These are phyloP conservation scores for Limnephilus rhombicus DNA, from an alignment of 2,888 invertebrate species.

Conservation along the genomic window DNA sequence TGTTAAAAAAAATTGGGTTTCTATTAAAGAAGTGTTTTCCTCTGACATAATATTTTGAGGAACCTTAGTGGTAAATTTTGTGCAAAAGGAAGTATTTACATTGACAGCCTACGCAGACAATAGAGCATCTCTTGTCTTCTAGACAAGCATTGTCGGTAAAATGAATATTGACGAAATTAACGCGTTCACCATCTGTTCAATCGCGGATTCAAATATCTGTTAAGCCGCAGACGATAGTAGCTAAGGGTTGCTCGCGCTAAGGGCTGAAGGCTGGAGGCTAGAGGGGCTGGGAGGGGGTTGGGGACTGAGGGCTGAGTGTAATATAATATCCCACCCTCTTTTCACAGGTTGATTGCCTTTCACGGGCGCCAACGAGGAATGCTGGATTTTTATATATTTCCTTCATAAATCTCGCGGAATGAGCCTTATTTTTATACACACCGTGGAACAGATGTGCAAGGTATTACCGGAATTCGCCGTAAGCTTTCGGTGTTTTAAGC, in stretches of 20 bases:
- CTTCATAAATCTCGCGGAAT: conserved; percentile 64
- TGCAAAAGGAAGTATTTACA: background rate
- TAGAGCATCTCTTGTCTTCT: background rate
- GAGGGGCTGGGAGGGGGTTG: background rate
- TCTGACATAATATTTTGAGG: background rate
- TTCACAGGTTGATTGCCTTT: conserved; percentile 63
- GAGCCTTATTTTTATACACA: conserved; percentile 60
- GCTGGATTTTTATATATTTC: conserved; percentile 65
- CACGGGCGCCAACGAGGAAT: conserved; percentile 54
- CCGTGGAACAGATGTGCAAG: conserved; percentile 60
- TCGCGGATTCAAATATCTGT: conserved; percentile 37
- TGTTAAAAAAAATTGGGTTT: background rate
- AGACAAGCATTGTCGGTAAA: background rate
- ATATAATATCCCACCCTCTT: conserved; percentile 40
- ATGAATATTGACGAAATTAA: conserved; percentile 22
- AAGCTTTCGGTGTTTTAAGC: conserved; percentile 48
- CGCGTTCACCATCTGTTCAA: conserved; percentile 30
- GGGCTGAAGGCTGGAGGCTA: background rate
- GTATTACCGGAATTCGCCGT: conserved; percentile 54
- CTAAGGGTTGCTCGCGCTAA: conserved; percentile 13
- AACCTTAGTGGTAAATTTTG: background rate
- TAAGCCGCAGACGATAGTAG: conserved; percentile 22
- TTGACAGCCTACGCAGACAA: background rate
- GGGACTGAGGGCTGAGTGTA: background rate
- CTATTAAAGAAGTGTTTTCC: background rate